These are phyloP conservation scores for Hemibagrus guttatus DNA, from an alignment of 2,797 vertebrate genomes.

Conservation along the genomic window DNA sequence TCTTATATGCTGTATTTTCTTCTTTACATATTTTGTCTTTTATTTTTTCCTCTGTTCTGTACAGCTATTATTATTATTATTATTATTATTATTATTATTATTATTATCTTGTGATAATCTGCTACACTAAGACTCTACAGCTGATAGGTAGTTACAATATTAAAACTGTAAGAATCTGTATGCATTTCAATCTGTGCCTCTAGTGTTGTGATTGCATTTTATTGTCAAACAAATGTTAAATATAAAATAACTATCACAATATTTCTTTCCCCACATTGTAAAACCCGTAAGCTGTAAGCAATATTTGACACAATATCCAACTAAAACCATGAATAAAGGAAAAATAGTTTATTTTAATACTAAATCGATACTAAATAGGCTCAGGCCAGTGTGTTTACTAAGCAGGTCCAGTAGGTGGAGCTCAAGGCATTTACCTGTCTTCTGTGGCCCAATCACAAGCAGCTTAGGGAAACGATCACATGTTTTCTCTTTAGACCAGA, in stretches of 20 bases:
- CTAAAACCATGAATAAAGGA: background rate
- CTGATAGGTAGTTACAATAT: background rate
- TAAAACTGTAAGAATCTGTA: background rate
- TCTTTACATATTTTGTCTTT: too few relatives aligned
- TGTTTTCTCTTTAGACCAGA: conserved; percentile 89
- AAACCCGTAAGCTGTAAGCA: background rate
- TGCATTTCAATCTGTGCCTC: background rate
- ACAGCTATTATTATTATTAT: background rate
- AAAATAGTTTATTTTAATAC: background rate
- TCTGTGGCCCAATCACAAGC: conserved; percentile 85
- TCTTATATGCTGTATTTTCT: too few relatives aligned
- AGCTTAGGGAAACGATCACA: conserved; percentile 86
- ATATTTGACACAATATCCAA: background rate
- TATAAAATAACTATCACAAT: background rate
- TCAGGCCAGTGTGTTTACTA: background rate
- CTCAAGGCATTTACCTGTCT: conserved; percentile 75
- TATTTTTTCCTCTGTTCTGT: too few relatives aligned
- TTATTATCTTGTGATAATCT: background rate
- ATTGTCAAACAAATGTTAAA: background rate
- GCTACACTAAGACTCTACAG: background rate
- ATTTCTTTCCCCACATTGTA: background rate
- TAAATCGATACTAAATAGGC: background rate
- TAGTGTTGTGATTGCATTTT: background rate
- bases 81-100: background rate
- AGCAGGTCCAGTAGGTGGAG: conserved; percentile 16